Base-by-base conservation (phyloP, 2,888 invertebrate genomes). In the Hypomecis atomaria region DNA sequence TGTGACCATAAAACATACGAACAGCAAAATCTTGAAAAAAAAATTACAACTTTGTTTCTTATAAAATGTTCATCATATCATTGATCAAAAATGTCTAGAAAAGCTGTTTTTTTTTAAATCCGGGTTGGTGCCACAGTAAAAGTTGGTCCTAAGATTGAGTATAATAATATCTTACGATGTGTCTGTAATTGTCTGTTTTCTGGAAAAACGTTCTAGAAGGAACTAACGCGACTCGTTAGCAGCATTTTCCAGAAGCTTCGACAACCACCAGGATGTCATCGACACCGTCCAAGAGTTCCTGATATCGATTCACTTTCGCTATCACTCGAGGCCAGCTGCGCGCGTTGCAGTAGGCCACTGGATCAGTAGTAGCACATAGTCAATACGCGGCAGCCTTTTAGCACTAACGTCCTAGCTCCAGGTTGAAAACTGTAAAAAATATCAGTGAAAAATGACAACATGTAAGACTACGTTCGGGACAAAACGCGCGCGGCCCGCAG, bases 271-370 rank as follows among this genome's bases (percentile, higher is more conserved):
- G 43, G 52, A 71, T 45, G 75, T 71, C 76, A 70, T 78, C 81
- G 82, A 79, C 87, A 84, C 78, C 83, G 83, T 75, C 78, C 78
- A 84, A 85, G 85, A 84, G 83, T 84, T 82, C 81, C 78, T 65
- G 44, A 83, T 91, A 92, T 92, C 86, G 92, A 92, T 92, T 88
- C 84, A 90, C 92, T 91, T 81, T 92, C 88, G 74, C 90, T 79
- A 85, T 88, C 90, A 72, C 69, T 76, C 73, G 87, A 78, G 92
- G 92, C 88, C 92, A 87, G 91, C 78, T 92, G 92, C 92, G 92
- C 92, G 92, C 90, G 90, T 89, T 90, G 87, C 88, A 91, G 74
- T 92, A 83, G 92, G 92, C 85, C 89, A 92, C 83, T 90, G 76
- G 91, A 85, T 80, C 82, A 65, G 65, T 65, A 65, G 65, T 65